These are phyloP conservation scores for Oreochromis aureus DNA, from an alignment of 2,113 vertebrate genomes.

Conservation along the genomic window DNA sequence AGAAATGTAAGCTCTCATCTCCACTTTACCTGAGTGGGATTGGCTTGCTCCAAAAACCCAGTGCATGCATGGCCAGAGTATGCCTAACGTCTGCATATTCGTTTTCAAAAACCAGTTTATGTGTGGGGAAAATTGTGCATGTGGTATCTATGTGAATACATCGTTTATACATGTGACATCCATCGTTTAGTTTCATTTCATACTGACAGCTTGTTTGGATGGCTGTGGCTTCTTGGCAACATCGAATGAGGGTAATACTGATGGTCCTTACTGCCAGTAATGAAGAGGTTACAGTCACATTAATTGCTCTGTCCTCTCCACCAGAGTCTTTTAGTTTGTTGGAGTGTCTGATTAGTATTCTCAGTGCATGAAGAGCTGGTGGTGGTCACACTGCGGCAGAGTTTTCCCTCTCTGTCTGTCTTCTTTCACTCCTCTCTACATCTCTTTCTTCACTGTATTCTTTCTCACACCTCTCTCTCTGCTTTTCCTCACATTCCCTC, in stretches of 20 bases:
- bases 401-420: conserved; percentile 16
- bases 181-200: neutral
- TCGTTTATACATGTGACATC: neutral
- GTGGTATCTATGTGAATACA: neutral
- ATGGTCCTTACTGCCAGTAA: conserved; percentile 2
- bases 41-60: neutral
- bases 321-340: conserved; percentile 13
- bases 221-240: neutral
- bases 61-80: neutral
- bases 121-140: neutral
- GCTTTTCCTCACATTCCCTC: conserved; percentile 2
- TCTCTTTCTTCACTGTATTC: conserved; percentile 2
- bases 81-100: neutral
- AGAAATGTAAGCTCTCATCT: neutral
- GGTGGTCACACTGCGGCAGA: conserved; percentile 48
- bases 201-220: neutral
- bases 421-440: conserved; percentile 1
- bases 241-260: neutral
- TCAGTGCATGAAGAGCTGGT: conserved; percentile 27
- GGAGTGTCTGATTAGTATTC: conserved; percentile 60
- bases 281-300: conserved; percentile 35
- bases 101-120: neutral
- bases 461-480: neutral
- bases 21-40: neutral
- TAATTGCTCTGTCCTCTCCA: conserved; percentile 23